Conservation (phyloP, 2,888 invertebrate species). For the Dyspetes luteomarginatus region DNA sequence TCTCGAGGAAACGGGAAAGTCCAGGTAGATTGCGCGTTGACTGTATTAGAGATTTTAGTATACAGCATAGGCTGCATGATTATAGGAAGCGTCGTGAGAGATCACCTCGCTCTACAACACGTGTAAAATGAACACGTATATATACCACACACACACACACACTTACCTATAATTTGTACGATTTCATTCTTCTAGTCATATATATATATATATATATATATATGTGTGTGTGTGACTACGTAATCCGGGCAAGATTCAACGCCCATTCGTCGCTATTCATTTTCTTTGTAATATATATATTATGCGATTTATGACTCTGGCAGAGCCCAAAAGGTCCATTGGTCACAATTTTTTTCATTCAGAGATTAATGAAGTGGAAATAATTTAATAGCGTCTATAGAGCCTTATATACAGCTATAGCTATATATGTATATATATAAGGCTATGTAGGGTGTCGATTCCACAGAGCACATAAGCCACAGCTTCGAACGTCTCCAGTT, state of each 20-base stretch:
- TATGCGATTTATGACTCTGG: conserved; percentile 44
- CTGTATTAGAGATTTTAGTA: conserved; percentile 24
- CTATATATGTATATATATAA: neutral
- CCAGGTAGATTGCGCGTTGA: conserved; percentile 14
- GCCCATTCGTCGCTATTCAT: conserved; percentile 45
- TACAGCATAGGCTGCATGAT: conserved; percentile 38
- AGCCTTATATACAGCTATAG: conserved; percentile 32
- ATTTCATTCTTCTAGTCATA: neutral
- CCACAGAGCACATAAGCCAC: too few relatives aligned
- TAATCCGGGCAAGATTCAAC: conserved; percentile 23
- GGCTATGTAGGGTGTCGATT: too few relatives aligned
- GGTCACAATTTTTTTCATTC: conserved; percentile 42
- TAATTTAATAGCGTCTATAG: conserved; percentile 14
- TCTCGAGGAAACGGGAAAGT: conserved; percentile 64
- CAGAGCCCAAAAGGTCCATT: conserved; percentile 30
- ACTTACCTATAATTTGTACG: conserved; percentile 14
- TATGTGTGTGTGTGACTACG: neutral
- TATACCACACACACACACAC: neutral
- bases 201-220: conserved; percentile 13
- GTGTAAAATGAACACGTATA: conserved; percentile 29
- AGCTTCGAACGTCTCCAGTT: neutral
- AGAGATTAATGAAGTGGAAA: conserved; percentile 60
- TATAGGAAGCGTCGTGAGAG: conserved; percentile 64
- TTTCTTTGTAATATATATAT: conserved; percentile 39
- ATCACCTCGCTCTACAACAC: conserved; percentile 50